Conservation (phyloP, 2,113 vertebrate genomes). For the Platichthys stellatus region DNA sequence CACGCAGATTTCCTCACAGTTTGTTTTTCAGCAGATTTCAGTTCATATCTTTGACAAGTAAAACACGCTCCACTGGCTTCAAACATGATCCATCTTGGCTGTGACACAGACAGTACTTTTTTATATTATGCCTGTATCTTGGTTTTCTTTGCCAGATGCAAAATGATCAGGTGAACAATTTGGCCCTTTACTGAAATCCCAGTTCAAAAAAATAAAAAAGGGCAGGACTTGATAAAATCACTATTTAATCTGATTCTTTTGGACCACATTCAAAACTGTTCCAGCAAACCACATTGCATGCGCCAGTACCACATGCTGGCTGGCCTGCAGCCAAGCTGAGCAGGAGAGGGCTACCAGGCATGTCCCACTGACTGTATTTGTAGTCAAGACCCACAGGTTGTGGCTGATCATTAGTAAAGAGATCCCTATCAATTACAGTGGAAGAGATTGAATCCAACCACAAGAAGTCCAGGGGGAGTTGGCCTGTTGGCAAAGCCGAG, state of each 20-base stretch:
- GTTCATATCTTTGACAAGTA: conserved; percentile 22
- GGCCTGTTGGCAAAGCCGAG: conserved; percentile 20
- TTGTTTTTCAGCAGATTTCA: conserved; percentile 16
- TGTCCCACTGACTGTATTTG: conserved; percentile 54
- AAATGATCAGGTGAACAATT: conserved; percentile 28
- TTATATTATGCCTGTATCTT: conserved; percentile 23
- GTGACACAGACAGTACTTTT: not conserved
- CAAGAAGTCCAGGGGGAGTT: conserved; percentile 49
- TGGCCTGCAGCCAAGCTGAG: conserved; percentile 64
- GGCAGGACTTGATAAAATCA: conserved; percentile 53
- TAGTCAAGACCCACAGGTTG: conserved; percentile 48
- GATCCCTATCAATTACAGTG: conserved; percentile 70
- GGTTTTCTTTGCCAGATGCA: too few relatives aligned
- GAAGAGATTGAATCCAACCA: conserved; percentile 46
- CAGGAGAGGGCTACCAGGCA: conserved; percentile 43
- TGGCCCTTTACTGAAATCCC: conserved; percentile 33
- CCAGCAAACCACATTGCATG: conserved; percentile 44
- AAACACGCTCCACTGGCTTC: conserved; percentile 1
- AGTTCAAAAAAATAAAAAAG: not conserved
- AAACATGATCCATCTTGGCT: conserved; percentile 16
- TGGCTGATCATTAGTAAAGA: conserved; percentile 68
- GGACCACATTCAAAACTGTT: conserved; percentile 59
- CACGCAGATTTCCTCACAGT: conserved; percentile 21
- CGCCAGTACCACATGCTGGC: conserved; percentile 53
- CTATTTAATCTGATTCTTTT: conserved; percentile 60